phyloP scores from a whole-genome alignment of 2,113 vertebrate genomes.

The Sinocyclocheilus grahami region DNA sequence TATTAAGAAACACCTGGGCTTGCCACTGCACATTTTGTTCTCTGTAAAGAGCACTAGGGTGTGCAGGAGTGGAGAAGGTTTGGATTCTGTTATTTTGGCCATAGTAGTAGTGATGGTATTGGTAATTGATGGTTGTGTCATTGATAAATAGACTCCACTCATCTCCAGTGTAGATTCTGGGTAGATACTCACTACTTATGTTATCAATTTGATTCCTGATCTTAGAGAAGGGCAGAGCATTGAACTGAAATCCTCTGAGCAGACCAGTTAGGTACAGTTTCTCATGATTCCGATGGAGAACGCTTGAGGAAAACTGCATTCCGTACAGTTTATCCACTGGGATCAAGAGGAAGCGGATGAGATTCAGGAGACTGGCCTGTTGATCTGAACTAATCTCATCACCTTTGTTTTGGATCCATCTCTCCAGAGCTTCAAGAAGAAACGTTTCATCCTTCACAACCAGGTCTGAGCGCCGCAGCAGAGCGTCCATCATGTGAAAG shows the following conservation, averaged over 20 bases:
- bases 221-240: conserved; percentile 65
- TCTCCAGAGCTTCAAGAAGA: conserved; percentile 70
- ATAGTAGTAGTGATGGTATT: background rate
- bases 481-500: conserved; percentile 51
- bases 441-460: conserved; percentile 72
- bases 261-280: conserved; percentile 58
- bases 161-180: conserved; percentile 73
- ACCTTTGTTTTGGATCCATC: conserved; percentile 62
- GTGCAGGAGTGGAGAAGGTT: conserved; percentile 63
- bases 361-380: conserved; percentile 62
- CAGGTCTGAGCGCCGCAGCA: conserved; percentile 73
- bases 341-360: conserved; percentile 79
- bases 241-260: conserved; percentile 75
- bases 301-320: conserved; percentile 66
- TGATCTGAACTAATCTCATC: conserved; percentile 21
- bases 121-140: background rate
- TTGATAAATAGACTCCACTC: background rate
- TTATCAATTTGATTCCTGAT: conserved; percentile 63
- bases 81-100: background rate
- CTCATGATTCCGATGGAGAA: conserved; percentile 62
- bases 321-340: conserved; percentile 68
- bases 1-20: conserved; percentile 50
- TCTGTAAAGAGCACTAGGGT: conserved; percentile 73
- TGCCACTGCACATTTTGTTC: conserved; percentile 53
- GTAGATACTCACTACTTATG: conserved; percentile 46